These are phyloP conservation scores for Epizoanthus illoricatus DNA, from an alignment of 92 coral and sea anemone species.

Conservation along the genomic window DNA sequence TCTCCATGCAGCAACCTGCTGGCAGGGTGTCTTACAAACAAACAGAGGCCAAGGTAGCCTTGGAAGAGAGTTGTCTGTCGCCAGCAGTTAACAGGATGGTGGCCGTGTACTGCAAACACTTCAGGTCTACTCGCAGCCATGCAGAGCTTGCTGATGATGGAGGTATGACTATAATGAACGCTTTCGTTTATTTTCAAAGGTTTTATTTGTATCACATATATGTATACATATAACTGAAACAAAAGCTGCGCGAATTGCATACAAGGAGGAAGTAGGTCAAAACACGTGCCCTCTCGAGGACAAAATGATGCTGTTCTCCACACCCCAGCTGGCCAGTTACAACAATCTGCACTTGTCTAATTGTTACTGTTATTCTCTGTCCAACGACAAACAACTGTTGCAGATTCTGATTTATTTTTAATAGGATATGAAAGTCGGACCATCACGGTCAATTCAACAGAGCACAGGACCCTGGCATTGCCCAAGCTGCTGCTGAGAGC, in stretches of 20 bases:
- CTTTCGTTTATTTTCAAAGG: neutral
- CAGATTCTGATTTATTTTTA: neutral
- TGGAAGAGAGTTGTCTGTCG: constrained; percentile 65
- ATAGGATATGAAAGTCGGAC: constrained; percentile 74
- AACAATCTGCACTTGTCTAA: too few species aligned
- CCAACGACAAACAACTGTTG: too few species aligned
- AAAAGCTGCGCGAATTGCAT: too few species aligned
- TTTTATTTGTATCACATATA: neutral
- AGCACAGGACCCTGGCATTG: constrained; percentile 66
- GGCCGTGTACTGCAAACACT: constrained; percentile 55
- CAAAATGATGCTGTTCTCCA: too few species aligned
- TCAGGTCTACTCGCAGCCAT: constrained; percentile 30
- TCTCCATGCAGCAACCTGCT: constrained; percentile 19
- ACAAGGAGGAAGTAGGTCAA: too few species aligned
- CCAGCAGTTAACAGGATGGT: constrained; percentile 51
- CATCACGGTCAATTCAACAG: constrained; percentile 62
- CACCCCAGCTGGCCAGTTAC: too few species aligned
- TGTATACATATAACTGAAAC: neutral
- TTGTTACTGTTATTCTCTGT: neutral
- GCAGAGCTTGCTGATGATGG: neutral
- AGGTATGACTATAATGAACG: neutral
- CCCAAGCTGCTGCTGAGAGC: constrained; percentile 76
- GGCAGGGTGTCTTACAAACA: constrained; percentile 49
- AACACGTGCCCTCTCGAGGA: too few species aligned
- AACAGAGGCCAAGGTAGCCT: constrained; percentile 53